Percentiles rank a stretch among this genome's conserved stretches.
These are phyloP conservation scores for Chloroclystis v-ata DNA, from an alignment of 2,888 invertebrate genomes.

Conservation along the genomic window DNA sequence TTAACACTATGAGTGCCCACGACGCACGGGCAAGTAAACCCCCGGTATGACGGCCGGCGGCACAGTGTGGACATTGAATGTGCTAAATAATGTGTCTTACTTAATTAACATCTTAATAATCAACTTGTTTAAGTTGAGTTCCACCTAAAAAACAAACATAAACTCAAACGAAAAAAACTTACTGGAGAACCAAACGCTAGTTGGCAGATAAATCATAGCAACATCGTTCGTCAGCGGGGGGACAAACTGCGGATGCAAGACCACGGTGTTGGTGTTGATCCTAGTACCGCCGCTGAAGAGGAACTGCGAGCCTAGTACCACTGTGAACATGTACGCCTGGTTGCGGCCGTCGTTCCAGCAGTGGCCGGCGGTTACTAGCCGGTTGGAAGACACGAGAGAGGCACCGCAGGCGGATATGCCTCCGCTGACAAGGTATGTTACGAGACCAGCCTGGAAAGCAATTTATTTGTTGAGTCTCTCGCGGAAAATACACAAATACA, in stretches of 20 bases:
- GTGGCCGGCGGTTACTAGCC: slow-evolving; percentile 55
- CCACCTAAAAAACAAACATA: too few species aligned
- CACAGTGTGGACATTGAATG: too few species aligned
- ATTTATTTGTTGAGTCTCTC: too few species aligned
- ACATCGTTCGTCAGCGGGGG: slow-evolving; percentile 43
- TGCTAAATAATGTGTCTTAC: too few species aligned
- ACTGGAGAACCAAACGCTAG: slow-evolving; percentile 34
- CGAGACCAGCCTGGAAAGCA: slow-evolving; percentile 46
- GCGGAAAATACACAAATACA: too few species aligned
- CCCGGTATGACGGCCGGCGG: too few species aligned
- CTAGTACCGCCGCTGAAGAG: slow-evolving; percentile 49
- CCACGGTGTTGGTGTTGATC: slow-evolving; percentile 38
- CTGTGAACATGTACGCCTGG: slow-evolving; percentile 40
- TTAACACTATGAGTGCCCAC: too few species aligned
- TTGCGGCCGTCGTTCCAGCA: slow-evolving; percentile 50
- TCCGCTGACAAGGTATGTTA: slow-evolving; percentile 37
- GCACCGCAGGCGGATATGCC: slow-evolving; percentile 52
- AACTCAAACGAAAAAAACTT: too few species aligned
- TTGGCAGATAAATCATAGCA: slow-evolving; percentile 48
- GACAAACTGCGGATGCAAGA: slow-evolving; percentile 44
- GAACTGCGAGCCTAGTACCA: slow-evolving; percentile 46
- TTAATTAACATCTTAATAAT: too few species aligned
- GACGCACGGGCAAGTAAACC: too few species aligned
- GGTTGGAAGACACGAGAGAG: slow-evolving; percentile 38
- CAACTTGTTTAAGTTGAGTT: too few species aligned